These are phyloP conservation scores for Paraplagusia blochii DNA, from an alignment of 2,113 vertebrate species.

Conservation along the genomic window DNA sequence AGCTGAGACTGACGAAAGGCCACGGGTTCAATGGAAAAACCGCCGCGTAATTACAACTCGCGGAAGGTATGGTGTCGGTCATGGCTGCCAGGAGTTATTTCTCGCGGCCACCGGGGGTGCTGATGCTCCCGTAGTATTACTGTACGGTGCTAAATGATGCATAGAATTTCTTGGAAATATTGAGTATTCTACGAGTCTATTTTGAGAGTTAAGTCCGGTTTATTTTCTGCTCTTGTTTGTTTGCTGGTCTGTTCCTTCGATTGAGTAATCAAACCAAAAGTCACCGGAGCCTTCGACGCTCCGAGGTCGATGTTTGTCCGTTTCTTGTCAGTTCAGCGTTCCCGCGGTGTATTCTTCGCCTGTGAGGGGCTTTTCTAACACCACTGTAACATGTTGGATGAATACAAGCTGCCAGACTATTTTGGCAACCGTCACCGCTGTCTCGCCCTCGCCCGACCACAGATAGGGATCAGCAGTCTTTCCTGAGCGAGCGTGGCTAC, in stretches of 20 bases:
- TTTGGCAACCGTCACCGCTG: conserved; percentile 63
- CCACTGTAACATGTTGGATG: conserved; percentile 59
- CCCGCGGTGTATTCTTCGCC: conserved; percentile 38
- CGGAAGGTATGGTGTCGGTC: conserved; percentile 63
- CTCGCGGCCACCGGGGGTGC: conserved; percentile 38
- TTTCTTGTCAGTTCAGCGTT: conserved; percentile 28
- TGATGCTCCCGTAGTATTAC: conserved; percentile 50
- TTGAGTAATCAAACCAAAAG: background rate
- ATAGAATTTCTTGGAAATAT: conserved; percentile 9
- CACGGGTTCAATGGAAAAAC: conserved; percentile 68
- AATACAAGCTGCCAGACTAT: conserved; percentile 69
- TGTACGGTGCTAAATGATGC: conserved; percentile 43
- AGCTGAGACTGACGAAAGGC: conserved; percentile 63
- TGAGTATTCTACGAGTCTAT: background rate
- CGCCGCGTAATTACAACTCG: conserved; percentile 61
- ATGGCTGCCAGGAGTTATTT: conserved; percentile 45
- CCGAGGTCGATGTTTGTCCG: background rate
- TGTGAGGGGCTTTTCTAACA: conserved; percentile 54
- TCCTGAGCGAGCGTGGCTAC: conserved; percentile 68
- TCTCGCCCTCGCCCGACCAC: conserved; percentile 64
- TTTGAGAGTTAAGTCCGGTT: background rate
- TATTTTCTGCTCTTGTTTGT: background rate
- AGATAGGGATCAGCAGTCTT: conserved; percentile 70
- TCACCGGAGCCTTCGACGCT: background rate
- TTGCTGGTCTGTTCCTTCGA: background rate